phyloP scores from a whole-genome alignment of 2,888 invertebrate species.

The Coremacera marginata region DNA sequence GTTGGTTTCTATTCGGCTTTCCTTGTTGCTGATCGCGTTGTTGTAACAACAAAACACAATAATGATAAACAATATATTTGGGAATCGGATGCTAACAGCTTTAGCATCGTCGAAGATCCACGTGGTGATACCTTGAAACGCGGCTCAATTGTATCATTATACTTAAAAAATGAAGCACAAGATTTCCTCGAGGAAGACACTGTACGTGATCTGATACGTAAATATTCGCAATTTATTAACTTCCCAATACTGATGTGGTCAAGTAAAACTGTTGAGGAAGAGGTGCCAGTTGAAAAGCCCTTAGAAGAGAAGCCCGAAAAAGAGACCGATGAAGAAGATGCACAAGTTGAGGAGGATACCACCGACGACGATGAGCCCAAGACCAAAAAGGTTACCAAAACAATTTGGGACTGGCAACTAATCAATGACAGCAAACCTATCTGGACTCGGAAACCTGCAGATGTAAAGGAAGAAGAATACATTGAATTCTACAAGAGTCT shows the following conservation, averaged over 20 bases:
- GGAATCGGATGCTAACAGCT: slow-evolving; percentile 95
- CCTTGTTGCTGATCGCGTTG: slow-evolving; percentile 94
- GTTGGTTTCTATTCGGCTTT: slow-evolving; percentile 99
- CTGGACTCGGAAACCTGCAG: slow-evolving; percentile 93
- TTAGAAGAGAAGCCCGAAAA: slow-evolving; percentile 73
- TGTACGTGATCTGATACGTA: slow-evolving; percentile 90
- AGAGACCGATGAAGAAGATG: slow-evolving; percentile 66
- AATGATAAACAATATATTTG: slow-evolving; percentile 95
- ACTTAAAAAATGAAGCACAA: slow-evolving; percentile 96
- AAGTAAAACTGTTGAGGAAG: slow-evolving; percentile 79
- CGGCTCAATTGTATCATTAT: slow-evolving; percentile 87
- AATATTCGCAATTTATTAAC: slow-evolving; percentile 99
- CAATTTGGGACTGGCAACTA: slow-evolving; percentile 97
- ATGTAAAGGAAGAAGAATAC: slow-evolving; percentile 91
- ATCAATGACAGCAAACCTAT: slow-evolving; percentile 98
- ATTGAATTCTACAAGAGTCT: slow-evolving; percentile 94
- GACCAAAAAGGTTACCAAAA: slow-evolving; percentile 91
- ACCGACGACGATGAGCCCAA: slow-evolving; percentile 75
- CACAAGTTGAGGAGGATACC: slow-evolving; percentile 76
- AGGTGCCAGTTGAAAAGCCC: slow-evolving; percentile 75
- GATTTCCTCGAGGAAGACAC: slow-evolving; percentile 96
- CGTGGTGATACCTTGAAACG: slow-evolving; percentile 91
- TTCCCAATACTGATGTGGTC: slow-evolving; percentile 98
- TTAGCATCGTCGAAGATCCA: slow-evolving; percentile 93
- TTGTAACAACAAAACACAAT: slow-evolving; percentile 96